Evolutionary conservation across 1,140 invertebrate species (phyloP), one percentile per base, ranked within the genome.

Genomic region (Heliothis subflexa): DNA sequence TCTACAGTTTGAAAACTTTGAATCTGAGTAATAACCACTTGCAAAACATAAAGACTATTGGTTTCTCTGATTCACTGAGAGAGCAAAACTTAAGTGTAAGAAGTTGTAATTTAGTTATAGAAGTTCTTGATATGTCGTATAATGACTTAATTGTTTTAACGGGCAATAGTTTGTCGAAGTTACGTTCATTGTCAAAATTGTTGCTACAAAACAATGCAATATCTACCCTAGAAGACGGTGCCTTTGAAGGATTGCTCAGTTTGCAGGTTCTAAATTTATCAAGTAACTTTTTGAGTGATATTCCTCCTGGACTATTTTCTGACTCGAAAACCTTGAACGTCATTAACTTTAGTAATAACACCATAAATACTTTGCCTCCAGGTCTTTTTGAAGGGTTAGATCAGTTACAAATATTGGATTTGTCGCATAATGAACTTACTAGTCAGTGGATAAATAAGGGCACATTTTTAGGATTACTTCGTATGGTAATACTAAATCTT

Each of bases 321-420:
- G 96, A 96, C 52, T 96, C 96, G 4, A 95, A 95, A 68, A 96
- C 97, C 50, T 87, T 98, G 7, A 95, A 96, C 52, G 96, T 97
- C 86, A 95, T 98, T 55, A 95, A 98, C 84, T 92, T 98, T 12
- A 97, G 97, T 85, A 98, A 98, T 86, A 98, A 98, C 89, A 97
- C 97, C 1, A 92, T 98, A 74, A 96, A 96, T 83, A 96, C 97
- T 4, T 93, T 98, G 16, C 97, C 97, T 4, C 97, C 97, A 1
- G 97, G 97, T 2, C 86, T 98, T 14, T 95, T 98, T 80, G 96
- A 97, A 81, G 96, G 96, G 14, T 95, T 99, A 77, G 96, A 97
- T 78, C 96, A 97, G 84, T 94, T 99, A 28, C 96, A 97, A 89
- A 95, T 96, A 16, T 94, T 99, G 49, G 97, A 98, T 91, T 92